Evolutionary conservation across 2,888 invertebrate species (phyloP), one percentile per base, ranked within the genome.

Genomic region (Microctonus aethiopoides): DNA sequence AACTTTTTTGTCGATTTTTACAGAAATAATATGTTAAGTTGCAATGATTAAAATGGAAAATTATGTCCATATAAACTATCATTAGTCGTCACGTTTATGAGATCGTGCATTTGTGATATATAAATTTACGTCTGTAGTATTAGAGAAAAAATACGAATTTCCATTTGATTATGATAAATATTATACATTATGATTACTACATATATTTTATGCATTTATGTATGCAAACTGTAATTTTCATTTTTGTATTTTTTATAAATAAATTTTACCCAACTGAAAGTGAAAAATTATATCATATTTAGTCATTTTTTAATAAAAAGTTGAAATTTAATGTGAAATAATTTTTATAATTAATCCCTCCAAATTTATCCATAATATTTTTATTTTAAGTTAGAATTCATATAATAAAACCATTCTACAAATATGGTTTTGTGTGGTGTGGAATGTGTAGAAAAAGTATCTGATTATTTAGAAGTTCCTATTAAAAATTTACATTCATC

Each of bases 401-500:
- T 52, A 22, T 2, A 24, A 2, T 2, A 59, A 5, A 36, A 54
- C 9, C 34, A 65, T 29, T 29, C 7, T 57, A 24, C 9, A 68
- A 76, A 67, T 75, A 84, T 86, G 86, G 85, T 85, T 71, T 70
- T 86, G 46, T 85, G 85, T 62, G 79, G 80, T 65, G 73, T 84
- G 0, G 81, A 84, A 66, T 86, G 85, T 62, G 72, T 85, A 6
- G 68, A 81, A 56, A 84, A 74, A 72, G 80, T 86, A 73, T 80
- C 81, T 1, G 74, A 81, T 64, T 86, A 84, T 71, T 72, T 86
- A 20, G 80, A 79, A 1, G 77, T 83, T 24, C 72, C 80, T 0
- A 70, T 77, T 2, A 78, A 79, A 13, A 81, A 83, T 59, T 63
- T 82, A 16, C 75, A 81, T 69, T 64, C 84, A 34, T 79, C 80